Conservation (phyloP, 2,113 vertebrate species). For the Pristiophorus japonicus region DNA sequence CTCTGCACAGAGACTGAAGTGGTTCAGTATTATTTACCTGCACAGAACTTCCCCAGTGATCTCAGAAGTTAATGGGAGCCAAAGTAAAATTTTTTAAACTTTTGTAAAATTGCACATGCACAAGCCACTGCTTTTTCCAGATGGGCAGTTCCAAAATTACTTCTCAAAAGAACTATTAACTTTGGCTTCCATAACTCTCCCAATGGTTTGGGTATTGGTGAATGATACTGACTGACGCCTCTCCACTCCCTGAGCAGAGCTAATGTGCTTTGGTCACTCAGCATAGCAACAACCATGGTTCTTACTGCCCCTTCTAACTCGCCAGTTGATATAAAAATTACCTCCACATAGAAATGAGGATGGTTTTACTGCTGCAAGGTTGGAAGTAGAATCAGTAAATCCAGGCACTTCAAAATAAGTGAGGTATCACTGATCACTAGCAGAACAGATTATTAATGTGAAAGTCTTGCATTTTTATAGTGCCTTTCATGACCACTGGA, state of each 20-base stretch:
- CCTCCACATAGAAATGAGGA: neutral
- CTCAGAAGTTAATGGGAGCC: neutral
- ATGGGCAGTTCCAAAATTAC: constrained; percentile 5
- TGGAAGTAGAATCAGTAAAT: neutral
- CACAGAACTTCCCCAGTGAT: neutral
- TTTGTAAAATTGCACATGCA: neutral
- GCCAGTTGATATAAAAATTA: neutral
- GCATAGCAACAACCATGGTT: neutral
- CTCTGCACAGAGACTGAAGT: neutral
- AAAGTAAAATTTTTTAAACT: neutral
- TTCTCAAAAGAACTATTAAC: neutral
- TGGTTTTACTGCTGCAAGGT: neutral
- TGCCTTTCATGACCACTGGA: too few species aligned
- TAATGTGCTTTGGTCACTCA: neutral
- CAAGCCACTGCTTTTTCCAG: neutral
- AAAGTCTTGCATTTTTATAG: too few species aligned
- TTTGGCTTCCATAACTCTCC: neutral
- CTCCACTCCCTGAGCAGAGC: neutral
- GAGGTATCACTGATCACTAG: neutral
- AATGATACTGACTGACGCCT: neutral
- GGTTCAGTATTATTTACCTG: neutral
- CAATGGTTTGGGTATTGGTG: neutral
- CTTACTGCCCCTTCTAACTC: neutral
- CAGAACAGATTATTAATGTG: neutral
- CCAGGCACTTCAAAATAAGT: neutral